Conservation (phyloP, 2,888 invertebrate species). For the Calliphora vomitoria region DNA sequence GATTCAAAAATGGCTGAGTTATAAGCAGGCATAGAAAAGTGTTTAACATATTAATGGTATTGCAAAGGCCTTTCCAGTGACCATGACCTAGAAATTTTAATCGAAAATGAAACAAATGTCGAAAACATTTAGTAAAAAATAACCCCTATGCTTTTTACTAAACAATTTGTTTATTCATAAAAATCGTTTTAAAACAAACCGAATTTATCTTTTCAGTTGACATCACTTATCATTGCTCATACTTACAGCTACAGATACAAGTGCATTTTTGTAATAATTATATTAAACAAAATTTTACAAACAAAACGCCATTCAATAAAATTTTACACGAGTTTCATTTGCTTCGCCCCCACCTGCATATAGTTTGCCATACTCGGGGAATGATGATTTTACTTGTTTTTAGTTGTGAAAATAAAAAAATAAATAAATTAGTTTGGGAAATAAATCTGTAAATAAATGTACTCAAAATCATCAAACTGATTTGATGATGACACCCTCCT, state of each 20-base stretch:
- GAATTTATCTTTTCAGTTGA: not conserved
- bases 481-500: not conserved
- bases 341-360: not conserved
- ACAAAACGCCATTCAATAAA: slow-evolving; percentile 37
- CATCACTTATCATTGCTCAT: slow-evolving; percentile 14
- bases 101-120: too few species aligned
- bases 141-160: too few species aligned
- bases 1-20: too few species aligned
- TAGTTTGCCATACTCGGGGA: not conserved
- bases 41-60: too few species aligned
- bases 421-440: slow-evolving; percentile 32
- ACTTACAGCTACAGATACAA: not conserved
- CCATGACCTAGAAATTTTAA: too few species aligned
- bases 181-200: too few species aligned
- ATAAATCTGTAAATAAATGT: slow-evolving; percentile 19
- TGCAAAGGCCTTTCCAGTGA: too few species aligned
- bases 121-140: too few species aligned
- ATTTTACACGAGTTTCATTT: slow-evolving; percentile 22
- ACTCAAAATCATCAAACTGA: not conserved
- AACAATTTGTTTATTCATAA: too few species aligned
- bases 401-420: not conserved
- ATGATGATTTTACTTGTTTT: not conserved
- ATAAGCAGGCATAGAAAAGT: too few species aligned
- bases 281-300: slow-evolving; percentile 12
- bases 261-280: slow-evolving; percentile 8